These are phyloP conservation scores for Mobula hypostoma DNA, from an alignment of 2,113 vertebrate genomes.

Conservation along the genomic window DNA sequence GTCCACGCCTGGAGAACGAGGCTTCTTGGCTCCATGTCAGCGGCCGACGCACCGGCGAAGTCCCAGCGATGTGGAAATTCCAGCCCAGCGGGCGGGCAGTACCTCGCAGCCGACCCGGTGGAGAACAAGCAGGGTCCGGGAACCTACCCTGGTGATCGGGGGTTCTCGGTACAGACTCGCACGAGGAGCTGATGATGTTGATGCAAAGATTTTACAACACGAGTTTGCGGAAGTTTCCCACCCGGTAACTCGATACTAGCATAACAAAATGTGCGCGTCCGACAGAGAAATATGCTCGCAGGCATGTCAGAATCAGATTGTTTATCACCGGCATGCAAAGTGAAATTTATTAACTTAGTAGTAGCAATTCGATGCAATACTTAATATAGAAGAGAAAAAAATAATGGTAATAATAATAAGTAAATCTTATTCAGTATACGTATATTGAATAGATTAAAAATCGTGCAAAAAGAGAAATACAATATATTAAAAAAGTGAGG, in stretches of 20 bases:
- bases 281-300: no score
- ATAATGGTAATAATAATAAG: no score
- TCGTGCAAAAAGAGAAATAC: no score
- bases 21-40: background rate
- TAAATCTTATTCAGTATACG: no score
- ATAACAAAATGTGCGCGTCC: no score
- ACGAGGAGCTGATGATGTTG: background rate
- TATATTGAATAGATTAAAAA: no score
- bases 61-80: background rate
- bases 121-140: background rate
- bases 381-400: no score
- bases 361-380: no score
- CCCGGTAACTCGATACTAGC: constrained; percentile 7
- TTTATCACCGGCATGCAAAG: no score
- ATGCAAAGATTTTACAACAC: background rate
- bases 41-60: background rate
- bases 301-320: background rate
- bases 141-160: background rate
- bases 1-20: background rate
- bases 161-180: background rate
- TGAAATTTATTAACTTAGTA: no score
- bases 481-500: no score
- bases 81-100: background rate
- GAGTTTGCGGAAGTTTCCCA: background rate
- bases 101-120: background rate